Evolutionary conservation across 2,797 vertebrate species (phyloP).

Genomic region (Netta rufina): DNA sequence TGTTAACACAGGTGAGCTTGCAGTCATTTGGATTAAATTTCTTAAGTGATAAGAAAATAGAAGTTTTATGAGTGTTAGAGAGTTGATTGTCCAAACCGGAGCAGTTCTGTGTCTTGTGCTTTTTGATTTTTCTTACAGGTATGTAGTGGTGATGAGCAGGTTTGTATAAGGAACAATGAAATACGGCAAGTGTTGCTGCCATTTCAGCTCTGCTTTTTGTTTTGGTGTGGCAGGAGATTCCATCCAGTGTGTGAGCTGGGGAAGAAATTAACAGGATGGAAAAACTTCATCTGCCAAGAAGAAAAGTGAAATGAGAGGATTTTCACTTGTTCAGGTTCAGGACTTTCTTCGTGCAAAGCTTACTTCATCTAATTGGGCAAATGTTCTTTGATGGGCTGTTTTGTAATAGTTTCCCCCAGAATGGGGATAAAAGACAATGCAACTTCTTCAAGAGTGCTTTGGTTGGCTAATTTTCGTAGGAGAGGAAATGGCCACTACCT

Average conservation of each 20-base stretch:
- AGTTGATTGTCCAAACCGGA: neutral
- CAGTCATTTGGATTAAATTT: fast-evolving
- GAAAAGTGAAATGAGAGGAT: neutral
- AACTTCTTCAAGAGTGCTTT: neutral
- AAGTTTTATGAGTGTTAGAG: neutral
- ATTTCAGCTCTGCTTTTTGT: neutral
- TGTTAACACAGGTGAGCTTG: conserved; percentile 93
- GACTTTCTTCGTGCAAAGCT: neutral
- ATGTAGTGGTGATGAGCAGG: neutral
- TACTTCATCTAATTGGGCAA: neutral
- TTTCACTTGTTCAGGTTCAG: neutral
- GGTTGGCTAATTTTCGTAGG: neutral
- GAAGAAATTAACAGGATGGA: neutral
- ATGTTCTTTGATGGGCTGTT: neutral
- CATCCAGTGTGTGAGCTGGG: neutral
- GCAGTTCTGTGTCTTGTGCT: neutral
- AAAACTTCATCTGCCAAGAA: neutral
- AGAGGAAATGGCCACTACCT: neutral
- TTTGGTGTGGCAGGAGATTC: neutral
- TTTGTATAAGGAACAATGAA: neutral
- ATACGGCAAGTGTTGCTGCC: neutral
- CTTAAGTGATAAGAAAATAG: neutral
- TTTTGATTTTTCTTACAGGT: neutral
- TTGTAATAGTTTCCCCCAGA: neutral
- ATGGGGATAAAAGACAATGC: neutral